phyloP scores from a whole-genome alignment of 2,113 vertebrate genomes.

The Notothenia rossii region DNA sequence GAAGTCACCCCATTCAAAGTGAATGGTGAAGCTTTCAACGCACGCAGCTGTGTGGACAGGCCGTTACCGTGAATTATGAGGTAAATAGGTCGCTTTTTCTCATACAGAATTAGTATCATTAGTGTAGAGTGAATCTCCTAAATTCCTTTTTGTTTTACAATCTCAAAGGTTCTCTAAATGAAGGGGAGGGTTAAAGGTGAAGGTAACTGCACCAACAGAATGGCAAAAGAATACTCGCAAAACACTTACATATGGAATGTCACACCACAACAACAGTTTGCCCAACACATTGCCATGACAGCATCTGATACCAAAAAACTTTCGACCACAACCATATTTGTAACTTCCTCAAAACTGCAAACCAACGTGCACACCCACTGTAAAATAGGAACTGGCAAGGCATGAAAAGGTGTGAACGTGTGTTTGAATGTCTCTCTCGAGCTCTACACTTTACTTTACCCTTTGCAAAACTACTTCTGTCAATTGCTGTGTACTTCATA shows the following conservation, averaged over 20 bases:
- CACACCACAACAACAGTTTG: neutral
- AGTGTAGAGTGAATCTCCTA: neutral
- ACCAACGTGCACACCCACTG: neutral
- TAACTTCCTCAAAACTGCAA: neutral
- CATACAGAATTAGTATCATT: neutral
- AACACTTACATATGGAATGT: constrained; percentile 1
- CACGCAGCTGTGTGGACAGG: no score
- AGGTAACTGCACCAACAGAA: neutral
- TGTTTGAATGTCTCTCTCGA: neutral
- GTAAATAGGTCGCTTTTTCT: neutral
- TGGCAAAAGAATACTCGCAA: neutral
- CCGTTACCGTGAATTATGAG: neutral
- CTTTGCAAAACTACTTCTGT: neutral
- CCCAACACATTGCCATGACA: neutral
- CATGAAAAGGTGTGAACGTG: neutral
- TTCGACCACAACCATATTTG: neutral
- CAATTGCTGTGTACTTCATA: neutral
- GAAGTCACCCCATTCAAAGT: no score
- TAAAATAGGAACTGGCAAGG: neutral
- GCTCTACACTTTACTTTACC: neutral
- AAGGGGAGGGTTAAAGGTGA: neutral
- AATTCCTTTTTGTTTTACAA: neutral
- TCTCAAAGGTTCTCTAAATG: neutral
- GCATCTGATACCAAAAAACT: neutral
- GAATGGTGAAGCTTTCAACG: no score